phyloP scores from a whole-genome alignment of 1,140 invertebrate genomes.

The Drosophila dunni region DNA sequence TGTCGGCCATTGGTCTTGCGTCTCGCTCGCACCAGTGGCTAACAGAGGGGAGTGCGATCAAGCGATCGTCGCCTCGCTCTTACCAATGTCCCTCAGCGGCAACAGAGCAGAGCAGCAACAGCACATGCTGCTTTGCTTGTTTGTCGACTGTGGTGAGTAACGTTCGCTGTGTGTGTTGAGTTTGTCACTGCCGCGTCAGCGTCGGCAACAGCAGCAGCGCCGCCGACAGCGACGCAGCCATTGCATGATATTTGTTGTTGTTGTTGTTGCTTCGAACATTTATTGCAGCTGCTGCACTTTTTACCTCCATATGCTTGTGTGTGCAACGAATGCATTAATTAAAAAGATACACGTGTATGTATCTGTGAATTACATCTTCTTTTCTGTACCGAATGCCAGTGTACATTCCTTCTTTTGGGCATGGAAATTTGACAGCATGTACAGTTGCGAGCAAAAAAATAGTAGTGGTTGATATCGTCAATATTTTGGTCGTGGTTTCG shows the following conservation, averaged over 20 bases:
- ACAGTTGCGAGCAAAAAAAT: too few relatives aligned
- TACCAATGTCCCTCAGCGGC: conserved; percentile 23
- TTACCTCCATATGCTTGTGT: not conserved
- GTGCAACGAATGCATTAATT: not conserved
- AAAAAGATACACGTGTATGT: not conserved
- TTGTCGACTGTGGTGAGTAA: conserved; percentile 58
- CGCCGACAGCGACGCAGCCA: conserved; percentile 25
- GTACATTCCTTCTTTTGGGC: not conserved
- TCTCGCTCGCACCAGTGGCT: conserved; percentile 55
- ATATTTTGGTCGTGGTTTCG: too few relatives aligned
- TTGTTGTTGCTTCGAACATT: not conserved
- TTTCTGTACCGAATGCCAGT: not conserved
- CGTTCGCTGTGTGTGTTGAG: conserved; percentile 39
- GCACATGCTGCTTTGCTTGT: conserved; percentile 33
- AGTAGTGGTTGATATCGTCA: too few relatives aligned
- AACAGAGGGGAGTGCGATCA: conserved; percentile 32
- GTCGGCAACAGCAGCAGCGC: not conserved
- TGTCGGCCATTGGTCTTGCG: conserved; percentile 75
- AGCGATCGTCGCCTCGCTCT: conserved; percentile 59
- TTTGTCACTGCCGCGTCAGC: conserved; percentile 13
- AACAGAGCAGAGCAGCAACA: conserved; percentile 42
- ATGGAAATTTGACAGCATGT: not conserved
- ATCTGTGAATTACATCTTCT: not conserved
- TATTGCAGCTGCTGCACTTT: conserved; percentile 30
- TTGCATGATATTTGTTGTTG: not conserved